phyloP scores from a whole-genome alignment of 2,888 invertebrate genomes.

The Bedellia somnulentella region DNA sequence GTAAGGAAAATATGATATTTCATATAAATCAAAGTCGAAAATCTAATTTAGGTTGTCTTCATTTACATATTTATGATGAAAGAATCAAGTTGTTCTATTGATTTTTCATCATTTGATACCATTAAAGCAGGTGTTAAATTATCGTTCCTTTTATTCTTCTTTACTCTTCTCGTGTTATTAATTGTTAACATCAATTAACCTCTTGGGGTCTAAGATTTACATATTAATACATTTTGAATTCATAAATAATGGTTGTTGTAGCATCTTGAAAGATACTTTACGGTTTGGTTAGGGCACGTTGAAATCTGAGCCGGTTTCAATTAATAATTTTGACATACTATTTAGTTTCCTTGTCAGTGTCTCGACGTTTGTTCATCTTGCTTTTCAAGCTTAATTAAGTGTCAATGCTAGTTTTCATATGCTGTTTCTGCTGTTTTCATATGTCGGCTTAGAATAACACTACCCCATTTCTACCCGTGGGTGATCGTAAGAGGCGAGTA shows the following conservation, averaged over 20 bases:
- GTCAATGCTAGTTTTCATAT: no score
- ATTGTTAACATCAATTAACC: conserved; percentile 45
- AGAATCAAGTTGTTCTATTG: conserved; percentile 22
- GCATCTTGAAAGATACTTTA: conserved; percentile 14
- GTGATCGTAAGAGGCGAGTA: no score
- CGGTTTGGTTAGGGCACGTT: conserved; percentile 18
- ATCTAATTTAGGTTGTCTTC: conserved; percentile 21
- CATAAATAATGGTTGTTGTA: conserved; percentile 29
- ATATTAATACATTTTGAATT: conserved; percentile 34
- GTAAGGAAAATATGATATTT: no score
- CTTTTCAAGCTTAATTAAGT: no score
- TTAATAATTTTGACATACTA: conserved; percentile 26
- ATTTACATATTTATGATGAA: conserved; percentile 8
- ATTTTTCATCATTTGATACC: conserved; percentile 19
- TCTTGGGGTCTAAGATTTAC: conserved; percentile 27
- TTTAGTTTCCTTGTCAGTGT: conserved; percentile 9
- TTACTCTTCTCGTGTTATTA: conserved; percentile 27
- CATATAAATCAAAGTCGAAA: no score
- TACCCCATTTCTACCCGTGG: no score
- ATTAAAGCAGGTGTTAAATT: conserved; percentile 31
- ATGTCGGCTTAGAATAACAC: no score
- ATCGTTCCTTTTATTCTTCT: conserved; percentile 20
- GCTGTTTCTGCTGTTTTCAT: no score
- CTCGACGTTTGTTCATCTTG: conserved; percentile 1
- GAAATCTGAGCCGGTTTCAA: conserved; percentile 26